Base-by-base conservation (phyloP, 2,113 vertebrate species). In the Cottus gobio region DNA sequence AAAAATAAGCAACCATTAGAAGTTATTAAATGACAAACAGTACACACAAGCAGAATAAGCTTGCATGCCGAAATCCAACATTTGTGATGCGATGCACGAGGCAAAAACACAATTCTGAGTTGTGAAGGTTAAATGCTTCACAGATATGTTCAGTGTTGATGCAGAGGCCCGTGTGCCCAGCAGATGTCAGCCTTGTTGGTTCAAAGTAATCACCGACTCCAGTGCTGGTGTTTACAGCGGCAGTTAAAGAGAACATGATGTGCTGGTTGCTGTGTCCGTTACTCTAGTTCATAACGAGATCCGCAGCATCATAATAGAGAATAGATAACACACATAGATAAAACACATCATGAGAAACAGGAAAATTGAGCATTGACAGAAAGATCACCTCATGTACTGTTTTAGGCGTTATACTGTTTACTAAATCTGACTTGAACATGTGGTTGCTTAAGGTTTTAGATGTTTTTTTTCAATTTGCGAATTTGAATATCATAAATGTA, bases 121-220 rank as follows among this genome's bases (percentile, higher is more conserved):
- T 28, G 7, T 46, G n/a, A 18, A 64, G 46, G 24, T 42, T 39
- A 22, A 28, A 11, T 24, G 1, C 34, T 30, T 34, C 6, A 0
- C 31, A 60, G 22, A 24, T 7, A 26, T 37, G 6, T 63, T 61
- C 2, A 18, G 4, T 68, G 22, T 72, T 56, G 28, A 3, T 85
- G 80, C 57, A 90, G 71, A 60, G 30, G 75, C 57, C 2, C 5
- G 6, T 2, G 50, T 24, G 74, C 13, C 90, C 93, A 93, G 83
- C 77, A 93, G 93, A 86, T 91, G 93, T 85, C 91, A 91, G 84
- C 74, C 62, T 88, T 89, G 88, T 37, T 74, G 78, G 48, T n/a
- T 63, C 26, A 57, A 83, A 75, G 44, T 30, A 20, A 36, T 28
- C 39, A 7, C 3, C 44, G 36, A 72, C 58, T 71, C 7, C 39